Evolutionary conservation across 2,888 invertebrate genomes (phyloP).

Genomic region (Sympetrum striolatum): DNA sequence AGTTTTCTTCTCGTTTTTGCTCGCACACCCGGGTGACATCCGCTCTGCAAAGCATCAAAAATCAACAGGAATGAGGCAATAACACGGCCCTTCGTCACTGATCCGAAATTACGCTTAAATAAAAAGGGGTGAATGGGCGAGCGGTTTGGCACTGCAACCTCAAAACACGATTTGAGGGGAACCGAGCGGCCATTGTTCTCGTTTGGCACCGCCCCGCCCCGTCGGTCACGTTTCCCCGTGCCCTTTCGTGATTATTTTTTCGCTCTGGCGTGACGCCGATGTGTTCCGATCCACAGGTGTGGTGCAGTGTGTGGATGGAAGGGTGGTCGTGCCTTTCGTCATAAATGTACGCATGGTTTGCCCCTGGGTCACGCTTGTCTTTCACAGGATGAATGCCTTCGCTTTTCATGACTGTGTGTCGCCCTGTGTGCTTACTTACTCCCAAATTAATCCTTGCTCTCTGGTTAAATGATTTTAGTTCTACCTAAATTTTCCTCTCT

Average conservation of each 20-base stretch:
- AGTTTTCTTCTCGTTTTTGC: too few relatives aligned
- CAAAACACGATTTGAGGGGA: background rate
- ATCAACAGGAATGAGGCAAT: background rate
- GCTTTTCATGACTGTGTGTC: background rate
- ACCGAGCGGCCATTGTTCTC: background rate
- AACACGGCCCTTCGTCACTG: background rate
- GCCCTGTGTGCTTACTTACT: too few relatives aligned
- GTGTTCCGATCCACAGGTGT: background rate
- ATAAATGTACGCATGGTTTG: background rate
- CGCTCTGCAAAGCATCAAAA: background rate
- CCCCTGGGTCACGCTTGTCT: background rate
- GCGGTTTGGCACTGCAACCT: background rate
- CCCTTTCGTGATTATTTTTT: too few relatives aligned
- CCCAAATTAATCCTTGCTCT: too few relatives aligned
- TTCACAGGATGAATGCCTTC: background rate
- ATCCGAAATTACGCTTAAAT: background rate
- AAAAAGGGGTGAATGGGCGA: background rate
- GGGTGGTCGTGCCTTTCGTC: background rate
- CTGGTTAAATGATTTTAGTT: too few relatives aligned
- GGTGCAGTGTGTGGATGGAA: background rate
- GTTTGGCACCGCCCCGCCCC: background rate
- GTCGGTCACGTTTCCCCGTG: too few relatives aligned
- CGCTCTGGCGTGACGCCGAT: background rate
- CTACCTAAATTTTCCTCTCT: too few relatives aligned
- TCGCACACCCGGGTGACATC: too few relatives aligned